Base-by-base conservation (phyloP, 1,140 invertebrate species). In the Asbolus verrucosus region DNA sequence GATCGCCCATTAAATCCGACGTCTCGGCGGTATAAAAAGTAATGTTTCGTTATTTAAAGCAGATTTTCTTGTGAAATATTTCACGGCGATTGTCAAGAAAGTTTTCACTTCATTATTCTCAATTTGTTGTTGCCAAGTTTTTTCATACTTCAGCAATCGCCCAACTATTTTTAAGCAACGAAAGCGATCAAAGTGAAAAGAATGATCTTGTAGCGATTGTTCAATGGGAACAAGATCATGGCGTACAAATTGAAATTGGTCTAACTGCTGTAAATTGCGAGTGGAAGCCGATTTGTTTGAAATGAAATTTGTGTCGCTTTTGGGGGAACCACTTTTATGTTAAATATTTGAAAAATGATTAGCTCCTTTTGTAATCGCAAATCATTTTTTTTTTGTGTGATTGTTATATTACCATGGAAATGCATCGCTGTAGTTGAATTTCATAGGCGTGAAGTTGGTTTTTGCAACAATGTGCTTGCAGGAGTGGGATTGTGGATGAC, bases 1-100 rank as follows among this genome's bases (percentile, higher is more conserved):
- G 27, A 67, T 73, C 68, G 69, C 36, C 62, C 67, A 70, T 70
- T 72, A 69, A 65, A 60, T 24, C 67, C 69, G 59, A 33, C 54
- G 62, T 50, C 50, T 63, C 46, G 11, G 13, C 15, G 41, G n/a
- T 27, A 27, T 11, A 54, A 54, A 54, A 54, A 54, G 21, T 27
- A 54, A 27, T 13, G 19, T 54, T 27, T 54, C 19, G 19, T 21
- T 24, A 54, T 54, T 54, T 54, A 54, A 46, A 24, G 46, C 46
- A 54, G 46, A 54, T 46, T 46, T n/a, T 46, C 41, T 46, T 46
- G 41, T 14, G 41, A 46, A 46, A 46, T 46, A 19, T 15, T 39
- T 39, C 38, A 39, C 11, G 38, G 38, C 14, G 16, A 11, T 39
- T 15, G 38, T 15, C 38, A n/a, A 39, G 38, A 39, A 9, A 46